Percentiles rank a stretch among this genome's conserved stretches.
phyloP scores from a whole-genome alignment of 2,113 vertebrate genomes.

The Microcebus lehilahytsara region DNA sequence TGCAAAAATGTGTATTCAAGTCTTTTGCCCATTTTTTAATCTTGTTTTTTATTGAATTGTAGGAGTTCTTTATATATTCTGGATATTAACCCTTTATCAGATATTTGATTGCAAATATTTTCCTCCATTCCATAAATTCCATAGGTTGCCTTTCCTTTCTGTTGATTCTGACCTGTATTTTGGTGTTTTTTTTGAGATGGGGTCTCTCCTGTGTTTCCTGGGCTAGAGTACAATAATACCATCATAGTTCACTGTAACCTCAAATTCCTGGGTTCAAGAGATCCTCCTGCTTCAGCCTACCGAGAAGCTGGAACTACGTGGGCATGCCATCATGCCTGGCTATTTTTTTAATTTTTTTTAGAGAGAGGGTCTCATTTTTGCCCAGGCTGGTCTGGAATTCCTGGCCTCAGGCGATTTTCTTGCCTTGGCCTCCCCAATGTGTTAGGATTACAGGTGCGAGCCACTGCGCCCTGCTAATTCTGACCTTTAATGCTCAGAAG shows the following conservation, averaged over 20 bases:
- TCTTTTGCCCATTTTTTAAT: not conserved
- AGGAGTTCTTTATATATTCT: not conserved
- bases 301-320: not conserved
- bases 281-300: not conserved
- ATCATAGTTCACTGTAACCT: not conserved
- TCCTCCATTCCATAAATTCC: not conserved
- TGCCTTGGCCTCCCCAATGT: not conserved
- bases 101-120: not conserved
- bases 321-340: not conserved
- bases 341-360: not conserved
- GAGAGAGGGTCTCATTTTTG: not conserved
- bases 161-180: not conserved
- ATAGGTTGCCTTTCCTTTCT: not conserved
- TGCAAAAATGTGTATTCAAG: not conserved
- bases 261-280: not conserved
- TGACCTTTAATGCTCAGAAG: not conserved
- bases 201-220: not conserved
- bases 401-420: not conserved
- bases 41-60: not conserved
- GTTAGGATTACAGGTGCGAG: not conserved
- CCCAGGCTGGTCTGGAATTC: not conserved
- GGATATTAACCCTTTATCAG: not conserved
- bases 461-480: not conserved
- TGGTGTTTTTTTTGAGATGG: not conserved
- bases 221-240: not conserved